phyloP scores from a whole-genome alignment of 2,888 invertebrate species.

The Cancer borealis region DNA sequence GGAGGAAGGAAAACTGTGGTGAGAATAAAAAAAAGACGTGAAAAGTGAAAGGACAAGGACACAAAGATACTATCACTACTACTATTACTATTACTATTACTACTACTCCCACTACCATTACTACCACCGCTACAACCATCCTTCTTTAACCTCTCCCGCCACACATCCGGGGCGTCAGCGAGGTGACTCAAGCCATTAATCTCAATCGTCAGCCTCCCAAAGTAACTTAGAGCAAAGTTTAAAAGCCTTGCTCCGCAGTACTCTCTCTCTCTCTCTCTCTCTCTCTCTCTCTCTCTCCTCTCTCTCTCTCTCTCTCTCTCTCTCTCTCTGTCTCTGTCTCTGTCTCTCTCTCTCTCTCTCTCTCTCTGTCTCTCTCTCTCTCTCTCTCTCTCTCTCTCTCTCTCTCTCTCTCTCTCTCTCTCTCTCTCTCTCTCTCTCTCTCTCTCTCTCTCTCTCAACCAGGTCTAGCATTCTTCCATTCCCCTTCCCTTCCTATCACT shows the following conservation, averaged over 20 bases:
- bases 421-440: neutral
- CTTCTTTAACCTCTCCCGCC: too few relatives aligned
- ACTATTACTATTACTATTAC: constrained; percentile 22
- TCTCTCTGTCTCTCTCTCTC: neutral
- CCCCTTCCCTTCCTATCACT: too few relatives aligned
- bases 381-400: neutral
- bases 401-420: neutral
- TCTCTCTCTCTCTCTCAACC: constrained; percentile 3
- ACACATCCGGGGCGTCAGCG: neutral
- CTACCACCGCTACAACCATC: neutral
- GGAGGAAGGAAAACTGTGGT: too few relatives aligned
- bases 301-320: neutral
- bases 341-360: constrained; percentile 8
- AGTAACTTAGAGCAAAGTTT: constrained; percentile 1
- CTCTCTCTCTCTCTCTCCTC: neutral
- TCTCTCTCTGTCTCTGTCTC: too few relatives aligned
- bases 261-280: neutral
- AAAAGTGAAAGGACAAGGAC: too few relatives aligned
- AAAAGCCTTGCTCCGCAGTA: neutral
- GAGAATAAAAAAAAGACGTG: too few relatives aligned
- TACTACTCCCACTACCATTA: constrained; percentile 26
- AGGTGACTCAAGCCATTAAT: neutral
- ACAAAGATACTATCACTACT: neutral
- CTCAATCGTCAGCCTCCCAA: neutral
- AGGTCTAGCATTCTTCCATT: too few relatives aligned